Conservation (phyloP, 2,113 vertebrate species). For the Ginglymostoma cirratum region DNA sequence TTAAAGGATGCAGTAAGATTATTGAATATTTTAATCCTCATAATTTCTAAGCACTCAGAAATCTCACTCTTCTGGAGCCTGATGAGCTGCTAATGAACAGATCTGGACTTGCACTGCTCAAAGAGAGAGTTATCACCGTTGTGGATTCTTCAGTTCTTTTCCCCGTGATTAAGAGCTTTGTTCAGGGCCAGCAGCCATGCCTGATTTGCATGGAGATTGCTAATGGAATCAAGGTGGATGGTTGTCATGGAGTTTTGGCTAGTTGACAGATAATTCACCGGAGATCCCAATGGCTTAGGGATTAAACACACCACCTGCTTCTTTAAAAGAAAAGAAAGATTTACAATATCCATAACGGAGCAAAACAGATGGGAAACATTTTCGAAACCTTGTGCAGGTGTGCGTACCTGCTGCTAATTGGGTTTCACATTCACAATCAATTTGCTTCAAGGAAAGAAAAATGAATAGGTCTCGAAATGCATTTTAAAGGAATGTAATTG, state of each 20-base stretch:
- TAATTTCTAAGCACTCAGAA: neutral
- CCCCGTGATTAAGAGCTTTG: constrained; percentile 12
- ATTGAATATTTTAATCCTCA: neutral
- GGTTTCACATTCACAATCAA: constrained; percentile 25
- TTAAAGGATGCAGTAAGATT: neutral
- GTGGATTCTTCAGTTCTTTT: neutral
- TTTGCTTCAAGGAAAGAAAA: constrained; percentile 7
- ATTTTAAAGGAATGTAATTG: neutral
- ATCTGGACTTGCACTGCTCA: neutral
- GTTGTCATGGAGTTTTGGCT: constrained; percentile 4
- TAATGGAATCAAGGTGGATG: constrained; percentile 21
- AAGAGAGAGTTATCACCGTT: neutral
- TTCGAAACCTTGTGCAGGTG: constrained; percentile 3
- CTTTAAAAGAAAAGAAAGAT: neutral
- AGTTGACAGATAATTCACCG: neutral
- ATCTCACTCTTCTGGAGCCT: neutral
- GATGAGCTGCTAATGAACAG: neutral
- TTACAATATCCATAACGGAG: neutral
- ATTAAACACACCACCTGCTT: constrained; percentile 33
- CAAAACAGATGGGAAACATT: neutral
- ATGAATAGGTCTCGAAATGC: neutral
- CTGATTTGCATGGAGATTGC: constrained; percentile 29
- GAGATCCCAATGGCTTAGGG: constrained; percentile 6
- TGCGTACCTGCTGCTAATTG: neutral
- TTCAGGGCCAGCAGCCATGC: neutral